phyloP scores from a whole-genome alignment of 2,888 invertebrate species.

The Sinotaia quadrata region DNA sequence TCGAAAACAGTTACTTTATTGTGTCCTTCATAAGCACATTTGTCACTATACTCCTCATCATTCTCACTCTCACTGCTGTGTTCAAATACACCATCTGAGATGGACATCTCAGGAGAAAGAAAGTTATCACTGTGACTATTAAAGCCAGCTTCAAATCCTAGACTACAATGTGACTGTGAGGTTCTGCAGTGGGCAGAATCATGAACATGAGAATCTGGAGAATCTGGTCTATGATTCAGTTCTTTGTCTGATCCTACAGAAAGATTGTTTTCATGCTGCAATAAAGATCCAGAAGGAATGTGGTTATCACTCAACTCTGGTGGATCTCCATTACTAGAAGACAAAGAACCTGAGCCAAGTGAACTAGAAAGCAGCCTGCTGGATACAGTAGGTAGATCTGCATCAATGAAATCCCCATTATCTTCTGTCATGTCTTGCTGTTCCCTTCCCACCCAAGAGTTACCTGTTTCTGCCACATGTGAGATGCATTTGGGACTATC shows the following conservation, averaged over 20 bases:
- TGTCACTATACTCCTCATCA: slow-evolving; percentile 33
- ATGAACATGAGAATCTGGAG: no score
- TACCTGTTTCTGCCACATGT: not conserved
- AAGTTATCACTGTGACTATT: slow-evolving; percentile 26
- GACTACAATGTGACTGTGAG: no score
- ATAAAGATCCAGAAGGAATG: not conserved
- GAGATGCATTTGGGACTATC: not conserved
- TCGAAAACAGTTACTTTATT: slow-evolving; percentile 9
- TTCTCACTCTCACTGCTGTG: slow-evolving; percentile 45
- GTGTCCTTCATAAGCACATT: slow-evolving; percentile 4
- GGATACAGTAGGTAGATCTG: slow-evolving; percentile 62
- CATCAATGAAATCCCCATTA: slow-evolving; percentile 67
- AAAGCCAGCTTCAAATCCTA: slow-evolving; percentile 21
- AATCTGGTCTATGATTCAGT: slow-evolving; percentile 21
- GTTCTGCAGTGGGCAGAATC: no score
- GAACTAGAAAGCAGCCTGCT: slow-evolving; percentile 56
- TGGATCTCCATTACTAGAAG: slow-evolving; percentile 54
- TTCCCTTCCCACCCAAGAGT: not conserved
- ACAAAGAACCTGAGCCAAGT: slow-evolving; percentile 49
- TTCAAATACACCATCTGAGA: slow-evolving; percentile 28
- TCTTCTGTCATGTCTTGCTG: slow-evolving; percentile 53
- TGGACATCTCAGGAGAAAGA: slow-evolving; percentile 14
- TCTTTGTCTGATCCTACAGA: slow-evolving; percentile 24
- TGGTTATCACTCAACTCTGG: slow-evolving; percentile 17
- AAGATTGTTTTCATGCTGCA: slow-evolving; percentile 5